phyloP scores from a whole-genome alignment of 2,888 invertebrate genomes.

The Megastigmus dorsalis region DNA sequence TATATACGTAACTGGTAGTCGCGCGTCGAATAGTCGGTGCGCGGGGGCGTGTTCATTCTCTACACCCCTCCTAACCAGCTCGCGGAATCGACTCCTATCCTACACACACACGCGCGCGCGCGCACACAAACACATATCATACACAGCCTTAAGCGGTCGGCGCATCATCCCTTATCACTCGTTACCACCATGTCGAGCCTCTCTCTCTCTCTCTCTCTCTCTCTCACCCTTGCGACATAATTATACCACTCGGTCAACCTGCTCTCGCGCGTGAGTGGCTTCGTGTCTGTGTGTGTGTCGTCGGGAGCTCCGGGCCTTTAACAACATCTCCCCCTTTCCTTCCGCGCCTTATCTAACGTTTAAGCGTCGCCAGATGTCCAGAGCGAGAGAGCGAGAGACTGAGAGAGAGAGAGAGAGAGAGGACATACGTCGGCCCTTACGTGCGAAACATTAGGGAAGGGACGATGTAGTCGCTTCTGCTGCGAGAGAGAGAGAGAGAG shows the following conservation, averaged over 20 bases:
- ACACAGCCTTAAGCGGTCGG: too few species aligned
- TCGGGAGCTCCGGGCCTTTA: background rate
- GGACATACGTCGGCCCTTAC: slow-evolving; percentile 10
- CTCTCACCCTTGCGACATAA: too few species aligned
- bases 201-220: too few species aligned
- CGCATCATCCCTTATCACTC: slow-evolving; percentile 51
- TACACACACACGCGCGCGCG: slow-evolving; percentile 13
- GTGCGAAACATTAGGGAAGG: slow-evolving; percentile 39
- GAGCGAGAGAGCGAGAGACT: too few species aligned
- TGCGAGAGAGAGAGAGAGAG: too few species aligned
- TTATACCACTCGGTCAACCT: slow-evolving; percentile 48
- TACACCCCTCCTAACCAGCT: background rate
- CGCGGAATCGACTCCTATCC: too few species aligned
- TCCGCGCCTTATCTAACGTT: slow-evolving; percentile 47
- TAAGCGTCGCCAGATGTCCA: too few species aligned
- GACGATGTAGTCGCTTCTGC: background rate
- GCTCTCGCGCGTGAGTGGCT: slow-evolving; percentile 25
- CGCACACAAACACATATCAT: background rate
- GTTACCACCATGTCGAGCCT: slow-evolving; percentile 48
- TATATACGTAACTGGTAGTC: too few species aligned
- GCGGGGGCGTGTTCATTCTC: slow-evolving; percentile 43
- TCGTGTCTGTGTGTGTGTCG: too few species aligned
- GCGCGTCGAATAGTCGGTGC: background rate
- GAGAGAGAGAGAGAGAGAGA: too few species aligned
- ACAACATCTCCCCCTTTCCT: too few species aligned